Conservation (phyloP, 2,797 vertebrate species). For the Malurus splendens region DNA sequence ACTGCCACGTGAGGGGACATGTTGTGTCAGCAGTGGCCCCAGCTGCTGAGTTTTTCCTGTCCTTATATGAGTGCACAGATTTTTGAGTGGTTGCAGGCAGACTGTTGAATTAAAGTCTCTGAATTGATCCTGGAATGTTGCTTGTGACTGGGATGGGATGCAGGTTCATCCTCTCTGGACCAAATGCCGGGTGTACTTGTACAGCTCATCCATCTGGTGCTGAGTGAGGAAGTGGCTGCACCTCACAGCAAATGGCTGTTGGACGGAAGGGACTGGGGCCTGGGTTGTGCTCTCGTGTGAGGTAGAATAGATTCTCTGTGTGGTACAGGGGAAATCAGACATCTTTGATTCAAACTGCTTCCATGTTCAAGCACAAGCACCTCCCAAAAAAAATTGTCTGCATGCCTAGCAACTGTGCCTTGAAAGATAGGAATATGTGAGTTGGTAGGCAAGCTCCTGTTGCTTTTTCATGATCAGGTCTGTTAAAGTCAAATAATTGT, state of each 20-base stretch:
- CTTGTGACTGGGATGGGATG: neutral
- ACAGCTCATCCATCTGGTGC: neutral
- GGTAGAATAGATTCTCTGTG: neutral
- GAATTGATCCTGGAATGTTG: neutral
- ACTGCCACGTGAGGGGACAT: too few species aligned
- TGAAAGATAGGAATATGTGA: neutral
- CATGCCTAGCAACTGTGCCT: neutral
- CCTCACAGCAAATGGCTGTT: neutral
- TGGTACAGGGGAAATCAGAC: neutral
- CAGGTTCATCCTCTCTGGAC: neutral
- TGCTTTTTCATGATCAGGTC: neutral
- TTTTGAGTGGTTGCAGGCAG: neutral
- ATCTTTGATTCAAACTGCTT: neutral
- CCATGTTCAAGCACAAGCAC: neutral
- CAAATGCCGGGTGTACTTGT: accelerated
- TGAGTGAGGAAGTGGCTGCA: neutral
- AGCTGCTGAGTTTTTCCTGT: neutral
- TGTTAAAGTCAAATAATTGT: neutral
- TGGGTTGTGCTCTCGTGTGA: neutral
- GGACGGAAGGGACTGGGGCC: neutral
- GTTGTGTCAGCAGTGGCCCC: neutral
- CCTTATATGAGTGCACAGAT: too few species aligned
- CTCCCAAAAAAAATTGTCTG: neutral
- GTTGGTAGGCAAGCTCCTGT: neutral
- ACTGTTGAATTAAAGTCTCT: neutral